phyloP scores from a whole-genome alignment of 2,888 invertebrate genomes.

The Zelleria hepariella region DNA sequence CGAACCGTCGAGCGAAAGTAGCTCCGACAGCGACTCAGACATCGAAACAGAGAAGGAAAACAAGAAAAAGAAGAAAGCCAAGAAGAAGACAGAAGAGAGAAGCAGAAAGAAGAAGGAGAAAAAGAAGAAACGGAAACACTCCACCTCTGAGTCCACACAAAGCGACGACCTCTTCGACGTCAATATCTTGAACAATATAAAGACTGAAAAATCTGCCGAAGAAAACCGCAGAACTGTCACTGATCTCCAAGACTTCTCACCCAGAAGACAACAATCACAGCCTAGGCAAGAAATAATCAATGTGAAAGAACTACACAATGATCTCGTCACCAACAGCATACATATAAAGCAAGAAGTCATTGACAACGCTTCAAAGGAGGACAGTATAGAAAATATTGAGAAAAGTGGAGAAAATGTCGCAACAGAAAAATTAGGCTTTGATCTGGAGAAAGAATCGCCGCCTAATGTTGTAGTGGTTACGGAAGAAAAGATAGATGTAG shows the following conservation, averaged over 20 bases:
- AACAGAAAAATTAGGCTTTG: constrained; percentile 11
- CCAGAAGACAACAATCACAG: constrained; percentile 27
- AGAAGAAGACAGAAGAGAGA: constrained; percentile 19
- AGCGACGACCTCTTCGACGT: constrained; percentile 53
- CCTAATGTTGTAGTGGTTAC: background rate
- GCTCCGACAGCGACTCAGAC: constrained; percentile 30
- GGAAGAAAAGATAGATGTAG: background rate
- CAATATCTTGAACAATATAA: constrained; percentile 58
- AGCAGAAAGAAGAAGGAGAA: constrained; percentile 23
- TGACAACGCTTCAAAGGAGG: constrained; percentile 14
- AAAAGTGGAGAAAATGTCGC: background rate
- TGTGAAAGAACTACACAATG: constrained; percentile 58
- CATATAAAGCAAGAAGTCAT: constrained; percentile 47
- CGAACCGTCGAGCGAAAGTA: constrained; percentile 20
- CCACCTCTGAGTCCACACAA: constrained; percentile 36
- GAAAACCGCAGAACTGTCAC: constrained; percentile 29
- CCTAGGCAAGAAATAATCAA: constrained; percentile 45
- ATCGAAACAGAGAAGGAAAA: constrained; percentile 26
- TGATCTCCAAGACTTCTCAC: constrained; percentile 32
- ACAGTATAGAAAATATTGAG: constrained; percentile 3
- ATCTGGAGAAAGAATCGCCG: background rate
- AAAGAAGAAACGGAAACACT: constrained; percentile 34
- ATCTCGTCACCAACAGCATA: constrained; percentile 52
- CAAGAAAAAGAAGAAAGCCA: constrained; percentile 19
- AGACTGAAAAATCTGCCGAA: constrained; percentile 54